Evolutionary conservation across 2,113 vertebrate species (phyloP).

Genomic region (Hippopotamus amphibius): DNA sequence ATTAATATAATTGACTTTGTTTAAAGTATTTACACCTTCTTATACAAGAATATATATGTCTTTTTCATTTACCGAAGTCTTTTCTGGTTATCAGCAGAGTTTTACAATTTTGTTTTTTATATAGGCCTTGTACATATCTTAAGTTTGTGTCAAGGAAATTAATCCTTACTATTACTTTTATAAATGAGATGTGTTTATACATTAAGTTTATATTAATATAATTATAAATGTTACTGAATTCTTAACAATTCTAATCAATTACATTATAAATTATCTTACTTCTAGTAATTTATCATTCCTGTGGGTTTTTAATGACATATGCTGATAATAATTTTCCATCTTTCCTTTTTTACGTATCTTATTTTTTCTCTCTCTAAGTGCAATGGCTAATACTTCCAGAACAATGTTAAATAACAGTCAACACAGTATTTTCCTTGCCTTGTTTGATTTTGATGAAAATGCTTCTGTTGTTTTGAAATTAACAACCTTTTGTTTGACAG

Average conservation of each 20-base stretch:
- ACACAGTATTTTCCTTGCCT: not conserved
- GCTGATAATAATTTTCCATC: not conserved
- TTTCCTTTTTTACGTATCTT: not conserved
- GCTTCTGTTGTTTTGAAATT: not conserved
- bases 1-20: not conserved
- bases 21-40: not conserved
- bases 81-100: not conserved
- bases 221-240: conserved; percentile 17
- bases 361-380: conserved; percentile 48
- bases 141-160: conserved; percentile 25
- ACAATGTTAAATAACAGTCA: not conserved
- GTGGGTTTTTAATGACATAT: not conserved
- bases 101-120: not conserved
- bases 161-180: conserved; percentile 16
- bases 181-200: not conserved
- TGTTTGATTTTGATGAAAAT: conserved; percentile 36
- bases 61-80: conserved; percentile 8
- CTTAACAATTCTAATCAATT: conserved; percentile 41
- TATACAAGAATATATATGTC: not conserved
- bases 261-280: conserved; percentile 27
- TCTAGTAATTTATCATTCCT: conserved; percentile 26
- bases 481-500: not conserved
- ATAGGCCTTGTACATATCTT: not conserved
- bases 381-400: not conserved
- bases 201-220: conserved; percentile 33